Percentiles rank a stretch among this genome's conserved stretches.
Evolutionary conservation across 2,888 invertebrate species (phyloP).

Genomic region (Phytoseiulus persimilis): DNA sequence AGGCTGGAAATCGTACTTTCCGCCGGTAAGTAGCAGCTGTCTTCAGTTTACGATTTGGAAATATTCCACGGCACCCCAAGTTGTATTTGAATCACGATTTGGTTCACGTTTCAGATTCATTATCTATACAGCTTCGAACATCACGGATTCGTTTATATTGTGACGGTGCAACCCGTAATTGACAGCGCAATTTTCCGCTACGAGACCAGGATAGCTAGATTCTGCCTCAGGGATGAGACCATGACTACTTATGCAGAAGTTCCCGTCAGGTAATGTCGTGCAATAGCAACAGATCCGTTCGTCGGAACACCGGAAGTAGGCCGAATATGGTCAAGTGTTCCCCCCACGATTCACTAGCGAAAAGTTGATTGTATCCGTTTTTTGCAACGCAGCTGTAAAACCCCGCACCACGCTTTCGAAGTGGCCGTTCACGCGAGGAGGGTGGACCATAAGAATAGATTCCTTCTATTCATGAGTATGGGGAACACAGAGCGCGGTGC

Average conservation of each 20-base stretch:
- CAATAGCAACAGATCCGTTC: not conserved
- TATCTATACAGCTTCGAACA: constrained; percentile 48
- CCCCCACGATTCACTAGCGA: no score
- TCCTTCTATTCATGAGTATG: not conserved
- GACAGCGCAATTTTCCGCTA: constrained; percentile 39
- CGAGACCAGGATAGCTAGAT: constrained; percentile 48
- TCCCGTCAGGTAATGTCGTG: constrained; percentile 45
- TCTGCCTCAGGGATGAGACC: constrained; percentile 48
- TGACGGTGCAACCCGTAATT: constrained; percentile 47
- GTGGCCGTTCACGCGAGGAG: not conserved
- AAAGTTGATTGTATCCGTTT: no score
- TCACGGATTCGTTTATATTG: constrained; percentile 47
- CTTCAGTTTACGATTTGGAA: not conserved
- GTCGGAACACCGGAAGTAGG: not conserved
- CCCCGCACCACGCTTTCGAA: not conserved
- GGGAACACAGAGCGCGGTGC: not conserved
- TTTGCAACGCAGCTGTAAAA: not conserved
- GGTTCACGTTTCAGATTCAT: constrained; percentile 44
- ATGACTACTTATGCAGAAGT: constrained; percentile 50
- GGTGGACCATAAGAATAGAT: not conserved
- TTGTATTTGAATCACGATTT: no score
- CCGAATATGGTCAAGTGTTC: not conserved
- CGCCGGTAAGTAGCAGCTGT: not conserved
- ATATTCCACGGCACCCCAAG: no score
- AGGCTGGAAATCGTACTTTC: not conserved